Evolutionary conservation across 2,888 invertebrate genomes (phyloP).

Genomic region (Drosophila siamana): DNA sequence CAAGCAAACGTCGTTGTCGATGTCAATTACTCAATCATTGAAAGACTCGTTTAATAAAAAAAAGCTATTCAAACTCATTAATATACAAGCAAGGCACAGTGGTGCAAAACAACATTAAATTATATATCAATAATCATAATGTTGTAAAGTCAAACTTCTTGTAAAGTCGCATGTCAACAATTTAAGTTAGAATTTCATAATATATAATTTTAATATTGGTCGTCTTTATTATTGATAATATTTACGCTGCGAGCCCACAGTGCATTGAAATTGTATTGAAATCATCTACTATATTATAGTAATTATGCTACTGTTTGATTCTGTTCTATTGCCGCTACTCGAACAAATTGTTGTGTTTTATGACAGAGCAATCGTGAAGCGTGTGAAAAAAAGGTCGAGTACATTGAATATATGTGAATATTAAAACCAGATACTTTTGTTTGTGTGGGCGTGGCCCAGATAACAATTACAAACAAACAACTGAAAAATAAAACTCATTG

Average conservation of each 20-base stretch:
- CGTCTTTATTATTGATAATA: no score
- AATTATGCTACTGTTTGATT: constrained; percentile 60
- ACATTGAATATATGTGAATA: constrained; percentile 27
- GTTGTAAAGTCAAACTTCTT: no score
- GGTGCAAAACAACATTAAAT: constrained; percentile 1
- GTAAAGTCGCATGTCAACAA: not conserved
- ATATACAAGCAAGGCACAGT: constrained; percentile 24
- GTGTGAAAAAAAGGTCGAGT: constrained; percentile 60
- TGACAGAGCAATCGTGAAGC: constrained; percentile 42
- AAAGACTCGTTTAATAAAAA: constrained; percentile 28
- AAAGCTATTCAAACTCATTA: constrained; percentile 13
- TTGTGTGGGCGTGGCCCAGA: constrained; percentile 13
- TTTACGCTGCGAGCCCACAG: no score
- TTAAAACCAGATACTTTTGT: constrained; percentile 1
- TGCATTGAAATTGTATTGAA: constrained; percentile 17
- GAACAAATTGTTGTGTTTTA: constrained; percentile 40
- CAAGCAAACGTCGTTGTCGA: constrained; percentile 46
- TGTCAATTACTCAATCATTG: constrained; percentile 71
- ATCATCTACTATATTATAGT: constrained; percentile 52
- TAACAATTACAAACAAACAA: not conserved
- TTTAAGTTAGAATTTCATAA: not conserved
- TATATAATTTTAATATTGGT: no score
- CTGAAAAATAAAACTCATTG: constrained; percentile 6
- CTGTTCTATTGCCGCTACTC: constrained; percentile 21
- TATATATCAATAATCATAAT: no score